phyloP scores from a whole-genome alignment of 2,113 vertebrate genomes.

The Hippocampus abdominalis region DNA sequence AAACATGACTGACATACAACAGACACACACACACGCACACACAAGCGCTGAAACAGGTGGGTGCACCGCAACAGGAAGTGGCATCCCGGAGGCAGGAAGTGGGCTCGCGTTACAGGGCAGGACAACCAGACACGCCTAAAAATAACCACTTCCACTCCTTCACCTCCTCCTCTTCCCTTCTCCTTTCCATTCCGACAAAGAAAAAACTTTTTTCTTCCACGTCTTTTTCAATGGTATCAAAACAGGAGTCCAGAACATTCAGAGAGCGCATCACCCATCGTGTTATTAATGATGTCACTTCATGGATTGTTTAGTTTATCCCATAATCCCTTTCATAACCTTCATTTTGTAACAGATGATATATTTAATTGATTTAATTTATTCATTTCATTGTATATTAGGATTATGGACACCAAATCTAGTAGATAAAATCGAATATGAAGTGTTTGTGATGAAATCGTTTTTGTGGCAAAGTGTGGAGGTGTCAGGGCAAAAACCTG shows the following conservation, averaged over 20 bases:
- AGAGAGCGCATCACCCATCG: neutral
- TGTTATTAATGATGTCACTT: neutral
- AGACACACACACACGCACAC: slow-evolving; percentile 1
- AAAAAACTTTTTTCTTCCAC: slow-evolving; percentile 24
- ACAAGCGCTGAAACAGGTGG: neutral
- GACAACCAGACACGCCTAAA: slow-evolving; percentile 53
- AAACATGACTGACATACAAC: slow-evolving; percentile 3
- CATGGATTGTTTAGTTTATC: neutral
- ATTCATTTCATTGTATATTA: neutral
- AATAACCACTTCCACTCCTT: slow-evolving; percentile 50
- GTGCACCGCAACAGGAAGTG: slow-evolving; percentile 63
- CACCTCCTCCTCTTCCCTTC: slow-evolving; percentile 24
- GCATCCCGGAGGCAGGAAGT: slow-evolving; percentile 54
- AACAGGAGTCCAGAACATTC: neutral
- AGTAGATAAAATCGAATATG: too few species aligned
- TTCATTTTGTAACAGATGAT: neutral
- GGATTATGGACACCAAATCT: too few species aligned
- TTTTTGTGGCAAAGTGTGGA: too few species aligned
- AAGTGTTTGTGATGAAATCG: too few species aligned
- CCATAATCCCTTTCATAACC: neutral
- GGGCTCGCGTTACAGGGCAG: slow-evolving; percentile 21
- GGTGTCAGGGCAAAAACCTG: too few species aligned
- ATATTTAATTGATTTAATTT: neutral
- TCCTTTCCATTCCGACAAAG: slow-evolving; percentile 30
- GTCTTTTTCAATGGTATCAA: neutral